phyloP scores from a whole-genome alignment of 2,113 vertebrate species.

The human (Homo sapiens) region GRCh38 chr6:81762001-81762500 shows the following conservation, averaged over 20 bases:
- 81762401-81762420: neutral
- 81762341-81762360: slow-evolving; percentile 27
- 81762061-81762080: neutral
- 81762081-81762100: neutral
- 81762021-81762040: neutral
- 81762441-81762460: neutral
- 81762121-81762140: neutral
- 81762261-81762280: slow-evolving; percentile 37
- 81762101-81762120: neutral
- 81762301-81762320: slow-evolving; percentile 47
- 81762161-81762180: slow-evolving; percentile 50
- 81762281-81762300: slow-evolving; percentile 49
- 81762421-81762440: neutral
- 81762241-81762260: slow-evolving; percentile 56
- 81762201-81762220: slow-evolving; percentile 62
- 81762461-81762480: neutral
- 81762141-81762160: slow-evolving; percentile 10
- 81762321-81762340: slow-evolving; percentile 49
- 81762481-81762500: neutral
- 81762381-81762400: slow-evolving; percentile 19
- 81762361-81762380: slow-evolving; percentile 10
- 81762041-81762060: neutral
- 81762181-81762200: slow-evolving; percentile 10
- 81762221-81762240: slow-evolving; percentile 67
- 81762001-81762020: neutral